Conservation (phyloP, 2,113 vertebrate genomes). For the Actenoides hombroni region DNA sequence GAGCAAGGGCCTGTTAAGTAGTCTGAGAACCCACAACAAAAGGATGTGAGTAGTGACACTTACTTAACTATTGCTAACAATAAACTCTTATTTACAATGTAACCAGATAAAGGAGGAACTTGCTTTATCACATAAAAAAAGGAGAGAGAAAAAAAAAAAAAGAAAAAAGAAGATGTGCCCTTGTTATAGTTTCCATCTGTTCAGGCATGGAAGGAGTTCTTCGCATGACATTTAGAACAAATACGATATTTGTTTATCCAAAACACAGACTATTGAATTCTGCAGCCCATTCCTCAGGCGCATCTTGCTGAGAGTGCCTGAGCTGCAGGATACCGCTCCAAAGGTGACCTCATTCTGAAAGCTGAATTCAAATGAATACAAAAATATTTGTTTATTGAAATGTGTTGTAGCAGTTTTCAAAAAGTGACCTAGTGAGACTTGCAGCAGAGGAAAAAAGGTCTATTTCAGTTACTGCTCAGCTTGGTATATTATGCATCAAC, state of each 20-base stretch:
- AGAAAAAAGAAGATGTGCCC: neutral
- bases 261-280: constrained; percentile 8
- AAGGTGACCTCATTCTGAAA: constrained; percentile 44
- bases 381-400: constrained; percentile 53
- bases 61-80: neutral
- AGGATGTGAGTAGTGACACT: neutral
- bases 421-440: neutral
- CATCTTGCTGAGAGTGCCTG: neutral
- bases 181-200: neutral
- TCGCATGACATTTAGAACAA: neutral
- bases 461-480: constrained; percentile 27
- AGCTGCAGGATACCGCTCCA: neutral
- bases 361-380: constrained; percentile 15
- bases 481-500: neutral
- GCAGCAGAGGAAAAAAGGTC: neutral
- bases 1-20: neutral
- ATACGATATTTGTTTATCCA: constrained; percentile 13
- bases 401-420: constrained; percentile 6
- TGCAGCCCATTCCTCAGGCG: neutral
- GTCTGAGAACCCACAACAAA: neutral
- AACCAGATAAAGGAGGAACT: neutral
- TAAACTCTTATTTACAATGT: neutral
- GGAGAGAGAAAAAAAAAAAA: too few species aligned
- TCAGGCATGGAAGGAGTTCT: neutral
- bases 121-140: neutral